A percentile compares a stretch with the other conserved stretches of the same genome.
Conservation (phyloP, 2,113 vertebrate species). For the Microtus montanus region DNA sequence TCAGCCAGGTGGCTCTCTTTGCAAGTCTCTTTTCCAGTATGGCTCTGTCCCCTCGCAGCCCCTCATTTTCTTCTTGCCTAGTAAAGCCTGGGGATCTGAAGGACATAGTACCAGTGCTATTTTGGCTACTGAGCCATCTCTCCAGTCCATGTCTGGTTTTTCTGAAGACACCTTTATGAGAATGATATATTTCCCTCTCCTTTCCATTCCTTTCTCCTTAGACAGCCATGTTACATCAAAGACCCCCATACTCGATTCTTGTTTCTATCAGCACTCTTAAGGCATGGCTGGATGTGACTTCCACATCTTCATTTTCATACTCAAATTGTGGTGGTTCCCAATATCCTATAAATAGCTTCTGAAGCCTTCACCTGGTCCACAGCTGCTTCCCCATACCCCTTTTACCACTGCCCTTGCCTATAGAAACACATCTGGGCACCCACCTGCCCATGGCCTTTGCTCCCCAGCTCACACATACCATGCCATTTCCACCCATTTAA, state of each 20-base stretch:
- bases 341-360: not conserved
- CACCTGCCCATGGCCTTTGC: not conserved
- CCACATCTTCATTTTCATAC: not conserved
- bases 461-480: not conserved
- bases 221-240: not conserved
- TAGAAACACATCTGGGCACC: not conserved
- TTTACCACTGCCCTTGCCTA: not conserved
- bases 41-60: not conserved
- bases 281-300: not conserved
- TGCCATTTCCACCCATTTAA: not conserved
- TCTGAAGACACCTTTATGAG: not conserved
- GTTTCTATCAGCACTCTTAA: rapidly evolving
- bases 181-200: not conserved
- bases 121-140: not conserved
- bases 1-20: not conserved
- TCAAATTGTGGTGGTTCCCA: not conserved
- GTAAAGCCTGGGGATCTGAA: not conserved
- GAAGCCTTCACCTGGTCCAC: not conserved
- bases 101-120: not conserved
- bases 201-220: not conserved
- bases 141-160: not conserved
- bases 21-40: not conserved
- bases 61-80: not conserved
- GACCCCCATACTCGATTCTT: not conserved
- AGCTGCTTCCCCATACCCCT: not conserved